These are phyloP conservation scores for Phoebastria nigripes DNA, from an alignment of 2,797 vertebrate genomes.

Conservation along the genomic window DNA sequence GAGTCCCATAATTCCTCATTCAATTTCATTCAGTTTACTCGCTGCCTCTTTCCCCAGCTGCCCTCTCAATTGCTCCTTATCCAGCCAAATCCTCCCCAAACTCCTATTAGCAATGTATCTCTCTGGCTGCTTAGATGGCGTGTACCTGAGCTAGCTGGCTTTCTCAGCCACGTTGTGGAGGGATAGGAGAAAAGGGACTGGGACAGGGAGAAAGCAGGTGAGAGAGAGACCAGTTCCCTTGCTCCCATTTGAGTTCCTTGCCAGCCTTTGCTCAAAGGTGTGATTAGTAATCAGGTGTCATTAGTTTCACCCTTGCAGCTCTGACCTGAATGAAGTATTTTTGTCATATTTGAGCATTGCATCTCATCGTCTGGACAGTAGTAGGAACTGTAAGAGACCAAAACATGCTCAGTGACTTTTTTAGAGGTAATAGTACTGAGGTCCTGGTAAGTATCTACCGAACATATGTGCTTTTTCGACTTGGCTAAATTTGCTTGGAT, in stretches of 20 bases:
- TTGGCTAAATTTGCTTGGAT: conserved; percentile 40
- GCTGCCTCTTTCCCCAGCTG: background rate
- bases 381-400: background rate
- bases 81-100: background rate
- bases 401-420: background rate
- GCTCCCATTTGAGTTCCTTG: background rate
- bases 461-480: conserved; percentile 40
- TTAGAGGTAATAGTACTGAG: background rate
- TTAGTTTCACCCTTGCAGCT: background rate
- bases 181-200: background rate
- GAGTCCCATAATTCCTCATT: background rate
- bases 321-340: background rate
- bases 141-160: background rate
- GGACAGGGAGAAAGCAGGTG: background rate
- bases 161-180: fast-evolving
- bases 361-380: background rate
- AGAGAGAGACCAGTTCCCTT: background rate
- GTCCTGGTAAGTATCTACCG: background rate
- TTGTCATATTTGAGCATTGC: background rate
- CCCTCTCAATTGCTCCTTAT: background rate
- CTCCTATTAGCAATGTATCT: background rate
- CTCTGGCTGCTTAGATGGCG: background rate
- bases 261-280: background rate
- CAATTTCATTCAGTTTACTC: background rate
- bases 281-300: background rate